These are phyloP conservation scores for Rhinogobius similis DNA, from an alignment of 2,113 vertebrate species.

Conservation along the genomic window DNA sequence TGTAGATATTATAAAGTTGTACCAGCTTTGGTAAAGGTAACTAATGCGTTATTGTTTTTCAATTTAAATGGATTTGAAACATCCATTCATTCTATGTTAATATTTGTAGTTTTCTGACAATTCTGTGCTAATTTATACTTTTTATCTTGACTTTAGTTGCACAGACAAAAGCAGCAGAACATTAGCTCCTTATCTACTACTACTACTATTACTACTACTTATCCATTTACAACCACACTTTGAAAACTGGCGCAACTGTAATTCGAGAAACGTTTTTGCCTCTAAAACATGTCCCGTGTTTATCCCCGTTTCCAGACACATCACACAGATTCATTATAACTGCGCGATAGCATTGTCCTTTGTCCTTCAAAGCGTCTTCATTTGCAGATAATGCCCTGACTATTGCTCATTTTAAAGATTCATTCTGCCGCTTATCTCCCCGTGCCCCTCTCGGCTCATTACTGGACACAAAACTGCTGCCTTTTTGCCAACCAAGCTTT, in stretches of 20 bases:
- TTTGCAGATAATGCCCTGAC: slow-evolving; percentile 6
- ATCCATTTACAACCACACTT: not conserved
- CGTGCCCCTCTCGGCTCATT: not conserved
- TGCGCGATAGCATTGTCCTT: not conserved
- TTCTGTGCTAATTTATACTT: not conserved
- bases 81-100: too few species aligned
- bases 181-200: not conserved
- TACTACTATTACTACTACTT: too few species aligned
- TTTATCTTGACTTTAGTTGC: not conserved
- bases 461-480: not conserved
- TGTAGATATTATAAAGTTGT: too few species aligned
- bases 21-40: too few species aligned
- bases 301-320: not conserved
- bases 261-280: not conserved
- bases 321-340: not conserved
- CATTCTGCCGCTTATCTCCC: slow-evolving; percentile 3
- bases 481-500: slow-evolving; percentile 1
- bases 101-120: not conserved
- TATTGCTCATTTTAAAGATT: slow-evolving; percentile 3
- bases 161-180: not conserved
- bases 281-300: not conserved
- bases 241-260: not conserved
- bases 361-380: slow-evolving; percentile 7
- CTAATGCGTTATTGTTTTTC: too few species aligned
- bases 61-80: too few species aligned